These are phyloP conservation scores for Scaptomyza pallida DNA, from an alignment of 1,140 invertebrate genomes.

Conservation along the genomic window DNA sequence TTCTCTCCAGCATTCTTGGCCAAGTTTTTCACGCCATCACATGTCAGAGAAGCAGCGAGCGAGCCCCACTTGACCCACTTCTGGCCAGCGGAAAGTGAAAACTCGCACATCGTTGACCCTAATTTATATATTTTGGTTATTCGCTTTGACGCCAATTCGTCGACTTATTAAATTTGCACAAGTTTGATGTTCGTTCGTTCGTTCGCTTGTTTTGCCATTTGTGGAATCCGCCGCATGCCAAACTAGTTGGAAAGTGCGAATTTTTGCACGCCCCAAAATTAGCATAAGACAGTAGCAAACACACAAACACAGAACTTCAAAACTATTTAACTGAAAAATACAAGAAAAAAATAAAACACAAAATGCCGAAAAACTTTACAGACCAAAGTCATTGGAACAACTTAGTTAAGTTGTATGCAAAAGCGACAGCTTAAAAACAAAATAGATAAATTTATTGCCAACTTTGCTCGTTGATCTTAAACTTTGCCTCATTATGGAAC, in stretches of 20 bases:
- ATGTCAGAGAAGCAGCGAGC: constrained; percentile 5
- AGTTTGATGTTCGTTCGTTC: constrained; percentile 29
- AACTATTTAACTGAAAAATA: constrained; percentile 36
- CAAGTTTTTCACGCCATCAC: no score
- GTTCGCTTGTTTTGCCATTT: constrained; percentile 45
- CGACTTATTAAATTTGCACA: constrained; percentile 58
- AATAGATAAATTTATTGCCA: constrained; percentile 27
- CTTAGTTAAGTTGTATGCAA: constrained; percentile 18
- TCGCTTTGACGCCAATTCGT: constrained; percentile 24
- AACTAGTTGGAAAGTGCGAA: constrained; percentile 81
- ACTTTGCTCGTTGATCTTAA: constrained; percentile 2
- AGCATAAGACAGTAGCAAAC: constrained; percentile 73
- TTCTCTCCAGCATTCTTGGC: constrained; percentile 45
- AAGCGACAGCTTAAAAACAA: constrained; percentile 10
- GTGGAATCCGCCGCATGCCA: constrained; percentile 50
- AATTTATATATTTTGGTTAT: constrained; percentile 67
- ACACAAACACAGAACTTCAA: constrained; percentile 45
- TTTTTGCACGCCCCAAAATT: constrained; percentile 77
- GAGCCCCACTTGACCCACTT: constrained; percentile 56
- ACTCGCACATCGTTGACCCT: constrained; percentile 60
- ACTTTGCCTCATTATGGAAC: constrained; percentile 22
- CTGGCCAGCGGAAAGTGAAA: constrained; percentile 66
- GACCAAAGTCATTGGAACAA: constrained; percentile 28
- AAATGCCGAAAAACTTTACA: constrained; percentile 38
- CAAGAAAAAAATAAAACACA: constrained; percentile 19